Evolutionary conservation across 2,797 vertebrate genomes (phyloP).

Genomic region (Phoxinus dragarum): DNA sequence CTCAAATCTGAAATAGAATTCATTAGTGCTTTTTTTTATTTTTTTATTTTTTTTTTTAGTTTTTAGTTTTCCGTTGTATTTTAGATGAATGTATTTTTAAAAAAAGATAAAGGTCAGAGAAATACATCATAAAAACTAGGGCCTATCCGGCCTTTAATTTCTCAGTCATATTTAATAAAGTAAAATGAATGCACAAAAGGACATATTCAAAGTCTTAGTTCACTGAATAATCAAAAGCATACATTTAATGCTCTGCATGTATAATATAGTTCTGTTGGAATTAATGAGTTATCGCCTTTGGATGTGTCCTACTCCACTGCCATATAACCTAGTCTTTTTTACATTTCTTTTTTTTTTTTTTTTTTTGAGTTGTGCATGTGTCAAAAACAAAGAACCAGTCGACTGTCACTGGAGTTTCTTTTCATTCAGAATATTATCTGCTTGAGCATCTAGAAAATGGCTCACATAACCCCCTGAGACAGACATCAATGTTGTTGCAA

Average conservation of each 20-base stretch:
- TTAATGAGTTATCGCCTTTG: conserved; percentile 14
- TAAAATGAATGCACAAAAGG: neutral
- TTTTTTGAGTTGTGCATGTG: neutral
- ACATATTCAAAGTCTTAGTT: neutral
- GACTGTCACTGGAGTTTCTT: conserved; percentile 20
- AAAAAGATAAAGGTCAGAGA: neutral
- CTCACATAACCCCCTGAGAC: conserved; percentile 35
- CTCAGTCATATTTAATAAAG: neutral
- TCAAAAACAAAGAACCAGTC: conserved; percentile 12
- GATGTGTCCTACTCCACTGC: neutral
- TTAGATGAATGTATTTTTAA: neutral
- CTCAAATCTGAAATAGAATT: neutral
- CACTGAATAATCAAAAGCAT: conserved; percentile 11
- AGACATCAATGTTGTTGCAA: conserved; percentile 25
- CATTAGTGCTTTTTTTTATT: neutral
- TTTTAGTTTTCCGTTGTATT: neutral
- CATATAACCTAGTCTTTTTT: neutral
- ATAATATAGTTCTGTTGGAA: neutral
- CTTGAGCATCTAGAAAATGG: conserved; percentile 39
- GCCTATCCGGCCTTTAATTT: neutral
- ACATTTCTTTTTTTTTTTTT: neutral
- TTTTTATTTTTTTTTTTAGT: neutral
- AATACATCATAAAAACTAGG: neutral
- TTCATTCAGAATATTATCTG: conserved; percentile 39
- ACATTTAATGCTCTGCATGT: neutral